Evolutionary conservation across 2,888 invertebrate species (phyloP).

Genomic region (Tipula lateralis): DNA sequence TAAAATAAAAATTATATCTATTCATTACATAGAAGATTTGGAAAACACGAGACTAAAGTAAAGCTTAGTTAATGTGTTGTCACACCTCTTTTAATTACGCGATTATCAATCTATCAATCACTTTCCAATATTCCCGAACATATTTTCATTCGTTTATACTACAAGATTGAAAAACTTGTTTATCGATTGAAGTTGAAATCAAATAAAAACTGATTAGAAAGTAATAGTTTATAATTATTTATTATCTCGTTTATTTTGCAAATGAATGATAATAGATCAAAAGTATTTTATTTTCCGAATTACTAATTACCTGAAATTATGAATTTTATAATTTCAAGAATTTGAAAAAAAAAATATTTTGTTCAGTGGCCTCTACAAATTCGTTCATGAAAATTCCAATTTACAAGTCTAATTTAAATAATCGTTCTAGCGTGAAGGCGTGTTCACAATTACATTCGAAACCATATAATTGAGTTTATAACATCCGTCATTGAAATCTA

Average conservation of each 20-base stretch:
- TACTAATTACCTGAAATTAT: not conserved
- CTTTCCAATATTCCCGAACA: not conserved
- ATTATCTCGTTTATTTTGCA: not conserved
- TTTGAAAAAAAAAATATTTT: no score
- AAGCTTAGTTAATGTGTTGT: no score
- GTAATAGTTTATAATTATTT: not conserved
- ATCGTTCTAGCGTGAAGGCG: not conserved
- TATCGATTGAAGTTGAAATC: not conserved
- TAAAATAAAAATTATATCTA: no score
- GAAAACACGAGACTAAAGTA: no score
- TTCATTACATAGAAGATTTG: no score
- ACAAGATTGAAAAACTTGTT: not conserved
- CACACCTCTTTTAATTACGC: not conserved
- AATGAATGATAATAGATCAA: not conserved
- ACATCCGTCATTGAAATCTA: not conserved
- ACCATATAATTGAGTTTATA: not conserved
- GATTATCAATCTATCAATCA: not conserved
- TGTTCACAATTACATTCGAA: not conserved
- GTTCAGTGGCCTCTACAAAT: not conserved
- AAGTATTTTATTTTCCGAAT: not conserved
- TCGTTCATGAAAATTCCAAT: not conserved
- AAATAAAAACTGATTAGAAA: not conserved
- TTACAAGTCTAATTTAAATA: not conserved
- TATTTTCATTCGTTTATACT: not conserved
- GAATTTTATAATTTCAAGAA: not conserved